Evolutionary conservation across 1,140 invertebrate genomes (phyloP).

Genomic region (Lysiphlebus fabarum): DNA sequence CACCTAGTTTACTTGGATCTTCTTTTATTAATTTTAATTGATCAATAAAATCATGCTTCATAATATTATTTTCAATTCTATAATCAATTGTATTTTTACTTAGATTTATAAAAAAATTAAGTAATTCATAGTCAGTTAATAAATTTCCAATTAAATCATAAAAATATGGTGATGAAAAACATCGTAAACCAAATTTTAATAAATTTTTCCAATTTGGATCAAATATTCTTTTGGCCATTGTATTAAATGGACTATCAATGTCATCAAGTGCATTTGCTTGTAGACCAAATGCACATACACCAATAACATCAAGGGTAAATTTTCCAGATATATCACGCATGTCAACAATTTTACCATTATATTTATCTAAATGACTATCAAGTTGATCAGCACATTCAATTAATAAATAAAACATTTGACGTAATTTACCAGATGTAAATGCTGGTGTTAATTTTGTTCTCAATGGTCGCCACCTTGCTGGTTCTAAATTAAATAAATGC

Average conservation of each 20-base stretch:
- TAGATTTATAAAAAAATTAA: conserved; percentile 50
- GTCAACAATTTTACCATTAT: conserved; percentile 24
- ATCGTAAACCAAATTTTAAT: conserved; percentile 41
- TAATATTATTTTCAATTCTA: conserved; percentile 52
- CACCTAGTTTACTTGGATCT: conserved; percentile 35
- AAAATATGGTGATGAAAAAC: neutral
- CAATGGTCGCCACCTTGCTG: conserved; percentile 19
- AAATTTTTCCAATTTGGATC: conserved; percentile 44
- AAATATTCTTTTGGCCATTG: conserved; percentile 46
- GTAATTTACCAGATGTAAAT: conserved; percentile 56
- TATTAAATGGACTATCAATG: conserved; percentile 53
- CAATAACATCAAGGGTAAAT: neutral
- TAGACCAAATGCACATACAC: neutral
- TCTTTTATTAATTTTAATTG: conserved; percentile 56
- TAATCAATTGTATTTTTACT: conserved; percentile 56
- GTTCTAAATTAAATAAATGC: conserved; percentile 42
- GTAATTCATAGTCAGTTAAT: conserved; percentile 25
- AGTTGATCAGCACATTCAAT: conserved; percentile 48
- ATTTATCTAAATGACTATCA: conserved; percentile 28
- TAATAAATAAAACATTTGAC: conserved; percentile 52
- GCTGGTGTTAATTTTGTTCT: conserved; percentile 38
- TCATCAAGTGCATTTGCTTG: neutral
- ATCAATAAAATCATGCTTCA: conserved; percentile 58
- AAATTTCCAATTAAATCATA: neutral
- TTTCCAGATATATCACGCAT: neutral